Conservation (phyloP, 2,113 vertebrate genomes). For the Bungarus multicinctus region DNA sequence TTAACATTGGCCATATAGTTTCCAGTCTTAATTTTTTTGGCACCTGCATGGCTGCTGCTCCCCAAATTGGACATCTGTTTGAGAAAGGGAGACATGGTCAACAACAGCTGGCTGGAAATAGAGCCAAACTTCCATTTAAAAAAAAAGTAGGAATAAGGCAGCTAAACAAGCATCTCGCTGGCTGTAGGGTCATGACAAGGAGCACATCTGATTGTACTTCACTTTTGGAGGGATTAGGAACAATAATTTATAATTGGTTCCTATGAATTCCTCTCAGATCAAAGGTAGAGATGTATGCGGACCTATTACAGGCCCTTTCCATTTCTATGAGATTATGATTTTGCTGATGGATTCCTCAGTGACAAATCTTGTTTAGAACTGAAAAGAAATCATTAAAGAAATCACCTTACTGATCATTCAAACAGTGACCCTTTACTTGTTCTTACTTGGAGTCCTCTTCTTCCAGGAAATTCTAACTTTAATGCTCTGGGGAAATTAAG, state of each 20-base stretch:
- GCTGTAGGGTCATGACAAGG: background rate
- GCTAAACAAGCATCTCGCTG: background rate
- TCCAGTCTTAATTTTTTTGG: background rate
- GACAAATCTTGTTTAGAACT: background rate
- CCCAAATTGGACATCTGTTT: background rate
- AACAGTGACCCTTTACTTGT: background rate
- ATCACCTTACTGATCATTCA: background rate
- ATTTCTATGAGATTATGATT: background rate
- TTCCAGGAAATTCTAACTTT: background rate
- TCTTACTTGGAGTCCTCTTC: background rate
- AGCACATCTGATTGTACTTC: background rate
- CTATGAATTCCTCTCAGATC: background rate
- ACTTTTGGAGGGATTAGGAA: background rate
- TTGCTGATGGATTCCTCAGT: background rate
- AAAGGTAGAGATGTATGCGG: background rate
- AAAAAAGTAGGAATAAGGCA: background rate
- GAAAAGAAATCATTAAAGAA: background rate
- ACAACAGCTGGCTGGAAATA: constrained; percentile 6
- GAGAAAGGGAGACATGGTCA: background rate
- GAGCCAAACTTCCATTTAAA: background rate
- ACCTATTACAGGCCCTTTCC: background rate
- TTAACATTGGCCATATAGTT: background rate
- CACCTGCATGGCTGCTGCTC: background rate
- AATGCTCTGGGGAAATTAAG: background rate
- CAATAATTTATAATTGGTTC: background rate